Conservation (phyloP, 2,888 invertebrate genomes). For the Drosophila helvetica region DNA sequence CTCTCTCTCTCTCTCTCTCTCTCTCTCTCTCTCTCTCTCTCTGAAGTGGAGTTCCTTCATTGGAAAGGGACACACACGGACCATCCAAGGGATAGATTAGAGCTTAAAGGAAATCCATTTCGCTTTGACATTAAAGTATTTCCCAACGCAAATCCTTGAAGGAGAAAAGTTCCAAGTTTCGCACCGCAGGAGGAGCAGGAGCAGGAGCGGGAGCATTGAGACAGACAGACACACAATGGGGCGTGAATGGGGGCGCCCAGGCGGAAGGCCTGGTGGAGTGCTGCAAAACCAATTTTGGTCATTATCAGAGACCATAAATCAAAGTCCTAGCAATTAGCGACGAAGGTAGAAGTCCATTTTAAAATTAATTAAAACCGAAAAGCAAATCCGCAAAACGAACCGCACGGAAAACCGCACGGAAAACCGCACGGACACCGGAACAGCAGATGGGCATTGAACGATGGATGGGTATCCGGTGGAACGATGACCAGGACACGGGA, state of each 20-base stretch:
- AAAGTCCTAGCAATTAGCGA: slow-evolving; percentile 50
- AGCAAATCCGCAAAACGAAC: slow-evolving; percentile 52
- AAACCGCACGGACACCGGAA: slow-evolving; percentile 23
- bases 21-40: background rate
- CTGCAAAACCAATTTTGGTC: slow-evolving; percentile 46
- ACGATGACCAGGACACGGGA: slow-evolving; percentile 23
- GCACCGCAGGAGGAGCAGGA: background rate
- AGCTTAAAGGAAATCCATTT: background rate
- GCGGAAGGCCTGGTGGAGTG: slow-evolving; percentile 21
- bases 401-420: slow-evolving; percentile 22
- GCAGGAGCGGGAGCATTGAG: too few species aligned
- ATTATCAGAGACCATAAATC: slow-evolving; percentile 51
- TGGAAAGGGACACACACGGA: too few species aligned
- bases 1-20: background rate
- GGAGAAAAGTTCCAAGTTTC: too few species aligned
- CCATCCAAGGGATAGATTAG: too few species aligned
- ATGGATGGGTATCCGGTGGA: slow-evolving; percentile 21
- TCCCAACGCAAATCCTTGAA: background rate
- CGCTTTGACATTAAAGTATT: background rate
- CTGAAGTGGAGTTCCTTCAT: background rate
- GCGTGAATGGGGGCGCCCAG: slow-evolving; percentile 3
- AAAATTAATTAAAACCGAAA: slow-evolving; percentile 50
- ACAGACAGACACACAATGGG: slow-evolving; percentile 17
- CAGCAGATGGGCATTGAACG: slow-evolving; percentile 34
- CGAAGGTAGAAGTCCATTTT: slow-evolving; percentile 51